Evolutionary conservation across 2,888 invertebrate species (phyloP).

Genomic region (Incurvaria masculella): DNA sequence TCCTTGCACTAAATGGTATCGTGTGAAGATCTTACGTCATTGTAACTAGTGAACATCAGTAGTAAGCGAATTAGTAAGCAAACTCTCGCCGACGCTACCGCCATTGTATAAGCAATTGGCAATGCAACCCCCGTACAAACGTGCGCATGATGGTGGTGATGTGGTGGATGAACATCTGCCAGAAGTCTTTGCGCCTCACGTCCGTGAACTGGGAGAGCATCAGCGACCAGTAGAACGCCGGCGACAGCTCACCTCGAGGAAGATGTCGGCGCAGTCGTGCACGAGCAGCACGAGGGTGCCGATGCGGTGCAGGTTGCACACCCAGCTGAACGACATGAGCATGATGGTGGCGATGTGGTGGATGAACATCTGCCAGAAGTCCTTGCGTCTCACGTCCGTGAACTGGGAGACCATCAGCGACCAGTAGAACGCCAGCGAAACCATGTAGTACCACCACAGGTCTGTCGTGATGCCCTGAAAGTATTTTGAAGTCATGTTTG

Average conservation of each 20-base stretch:
- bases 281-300: constrained; percentile 86
- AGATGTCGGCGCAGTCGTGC: constrained; percentile 89
- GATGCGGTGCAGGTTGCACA: constrained; percentile 87
- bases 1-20: too few species aligned
- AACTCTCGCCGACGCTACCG: too few species aligned
- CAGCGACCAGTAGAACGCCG: constrained; percentile 94
- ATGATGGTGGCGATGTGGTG: constrained; percentile 94
- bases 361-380: constrained; percentile 98
- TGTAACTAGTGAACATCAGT: too few species aligned
- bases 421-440: constrained; percentile 94
- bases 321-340: constrained; percentile 91
- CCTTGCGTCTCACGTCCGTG: constrained; percentile 89
- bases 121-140: too few species aligned
- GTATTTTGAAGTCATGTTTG: constrained; percentile 14
- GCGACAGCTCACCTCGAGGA: constrained; percentile 68
- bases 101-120: too few species aligned
- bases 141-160: constrained; percentile 88
- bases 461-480: constrained; percentile 74
- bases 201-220: constrained; percentile 93
- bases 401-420: constrained; percentile 90
- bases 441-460: constrained; percentile 97
- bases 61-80: too few species aligned
- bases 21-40: too few species aligned
- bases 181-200: constrained; percentile 90
- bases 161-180: constrained; percentile 99